Evolutionary conservation across 2,797 vertebrate genomes (phyloP).

Genomic region (Enteromius treurensis): DNA sequence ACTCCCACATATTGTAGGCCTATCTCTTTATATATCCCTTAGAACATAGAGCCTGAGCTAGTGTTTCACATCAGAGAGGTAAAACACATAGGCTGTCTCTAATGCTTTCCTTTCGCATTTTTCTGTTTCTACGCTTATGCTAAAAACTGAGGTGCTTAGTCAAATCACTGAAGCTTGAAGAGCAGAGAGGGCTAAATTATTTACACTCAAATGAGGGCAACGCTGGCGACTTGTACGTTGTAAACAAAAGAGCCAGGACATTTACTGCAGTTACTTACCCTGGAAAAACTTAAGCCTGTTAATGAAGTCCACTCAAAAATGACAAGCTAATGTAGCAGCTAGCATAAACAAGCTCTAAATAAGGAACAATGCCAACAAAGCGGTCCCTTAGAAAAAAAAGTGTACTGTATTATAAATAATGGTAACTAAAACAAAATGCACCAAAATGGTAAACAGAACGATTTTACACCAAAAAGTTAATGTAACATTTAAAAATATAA

Average conservation of each 20-base stretch:
- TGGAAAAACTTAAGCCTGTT: slow-evolving; percentile 10
- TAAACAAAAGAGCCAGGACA: slow-evolving; percentile 56
- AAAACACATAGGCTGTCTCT: slow-evolving; percentile 15
- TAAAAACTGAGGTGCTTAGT: slow-evolving; percentile 63
- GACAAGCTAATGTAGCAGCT: slow-evolving; percentile 1
- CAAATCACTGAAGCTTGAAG: slow-evolving; percentile 66
- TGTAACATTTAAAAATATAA: not conserved
- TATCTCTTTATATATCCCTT: not conserved
- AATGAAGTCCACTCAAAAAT: slow-evolving; percentile 27
- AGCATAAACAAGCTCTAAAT: slow-evolving; percentile 9
- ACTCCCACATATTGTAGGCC: not conserved
- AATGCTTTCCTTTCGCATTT: slow-evolving; percentile 17
- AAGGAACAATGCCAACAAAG: not conserved
- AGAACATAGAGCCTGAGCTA: not conserved
- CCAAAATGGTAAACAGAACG: not conserved
- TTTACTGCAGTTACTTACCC: slow-evolving; percentile 22
- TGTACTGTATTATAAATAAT: not conserved
- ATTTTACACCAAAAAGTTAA: not conserved
- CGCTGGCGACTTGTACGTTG: slow-evolving; percentile 59
- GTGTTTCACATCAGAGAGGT: not conserved
- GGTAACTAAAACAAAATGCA: no score
- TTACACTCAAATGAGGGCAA: slow-evolving; percentile 67
- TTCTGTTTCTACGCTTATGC: slow-evolving; percentile 5
- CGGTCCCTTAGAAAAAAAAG: slow-evolving; percentile 6
- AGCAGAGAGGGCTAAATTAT: slow-evolving; percentile 65